A percentile compares a stretch with the other conserved stretches of the same genome.
Evolutionary conservation across 1,140 invertebrate genomes (phyloP).

Genomic region (Episyrphus balteatus): DNA sequence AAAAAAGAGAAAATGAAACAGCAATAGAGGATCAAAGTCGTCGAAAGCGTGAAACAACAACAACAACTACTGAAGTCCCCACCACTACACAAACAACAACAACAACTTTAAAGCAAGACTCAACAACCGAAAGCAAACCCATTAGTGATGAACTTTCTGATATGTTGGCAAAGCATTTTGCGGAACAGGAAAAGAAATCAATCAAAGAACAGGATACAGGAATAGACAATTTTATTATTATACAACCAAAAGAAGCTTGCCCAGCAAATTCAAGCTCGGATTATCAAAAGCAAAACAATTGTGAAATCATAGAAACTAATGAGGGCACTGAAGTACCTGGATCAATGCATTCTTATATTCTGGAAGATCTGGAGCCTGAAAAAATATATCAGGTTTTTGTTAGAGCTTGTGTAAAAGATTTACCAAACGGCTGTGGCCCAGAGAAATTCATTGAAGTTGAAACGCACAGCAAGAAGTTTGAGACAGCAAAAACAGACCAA

Average conservation of each 20-base stretch:
- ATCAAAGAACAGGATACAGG: slow-evolving; percentile 13
- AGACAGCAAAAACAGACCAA: no score
- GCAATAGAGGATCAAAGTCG: slow-evolving; percentile 8
- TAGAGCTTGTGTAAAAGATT: slow-evolving; percentile 17
- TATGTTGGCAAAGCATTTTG: no score
- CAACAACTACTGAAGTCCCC: not conserved
- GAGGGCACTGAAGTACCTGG: slow-evolving; percentile 12
- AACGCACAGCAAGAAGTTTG: no score
- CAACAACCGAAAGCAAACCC: not conserved
- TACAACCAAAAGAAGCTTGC: slow-evolving; percentile 12
- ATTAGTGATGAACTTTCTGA: not conserved
- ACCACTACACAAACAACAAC: no score
- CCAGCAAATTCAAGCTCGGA: slow-evolving; percentile 8
- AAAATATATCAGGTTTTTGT: slow-evolving; percentile 18
- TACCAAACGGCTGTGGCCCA: slow-evolving; percentile 22
- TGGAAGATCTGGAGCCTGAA: slow-evolving; percentile 7
- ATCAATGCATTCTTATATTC: slow-evolving; percentile 10
- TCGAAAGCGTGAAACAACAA: not conserved
- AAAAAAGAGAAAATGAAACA: slow-evolving; percentile 7
- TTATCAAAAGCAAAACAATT: slow-evolving; percentile 18
- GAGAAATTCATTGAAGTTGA: no score
- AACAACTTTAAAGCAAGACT: not conserved
- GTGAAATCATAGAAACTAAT: slow-evolving; percentile 9
- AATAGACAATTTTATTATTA: slow-evolving; percentile 8
- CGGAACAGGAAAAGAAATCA: slow-evolving; percentile 5